phyloP scores from a whole-genome alignment of 2,113 vertebrate genomes.

The Progne subis region DNA sequence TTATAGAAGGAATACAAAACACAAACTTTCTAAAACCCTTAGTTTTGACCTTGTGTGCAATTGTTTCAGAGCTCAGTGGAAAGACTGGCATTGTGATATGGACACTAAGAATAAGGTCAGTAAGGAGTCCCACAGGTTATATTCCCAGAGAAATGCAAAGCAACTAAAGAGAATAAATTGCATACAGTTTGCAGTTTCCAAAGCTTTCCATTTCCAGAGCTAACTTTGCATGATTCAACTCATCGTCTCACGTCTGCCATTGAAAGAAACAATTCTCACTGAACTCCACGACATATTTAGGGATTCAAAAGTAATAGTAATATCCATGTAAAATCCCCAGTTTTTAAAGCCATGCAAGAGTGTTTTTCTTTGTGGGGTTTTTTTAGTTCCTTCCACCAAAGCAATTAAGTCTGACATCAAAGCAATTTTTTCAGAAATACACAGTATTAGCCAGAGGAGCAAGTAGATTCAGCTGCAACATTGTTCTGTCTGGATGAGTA shows the following conservation, averaged over 20 bases:
- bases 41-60: not conserved
- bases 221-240: not conserved
- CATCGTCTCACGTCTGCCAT: rapidly evolving
- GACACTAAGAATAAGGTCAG: not conserved
- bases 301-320: not conserved
- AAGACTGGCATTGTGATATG: rapidly evolving
- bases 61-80: not conserved
- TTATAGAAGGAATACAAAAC: not conserved
- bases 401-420: not conserved
- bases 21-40: not conserved
- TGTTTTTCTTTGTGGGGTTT: rapidly evolving
- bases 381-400: not conserved
- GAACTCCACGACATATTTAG: not conserved
- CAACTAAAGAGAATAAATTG: not conserved
- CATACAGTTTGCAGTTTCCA: not conserved
- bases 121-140: not conserved
- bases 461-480: not conserved
- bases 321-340: not conserved
- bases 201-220: not conserved
- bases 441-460: not conserved
- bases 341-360: not conserved
- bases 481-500: not conserved
- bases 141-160: not conserved
- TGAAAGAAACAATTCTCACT: not conserved
- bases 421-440: not conserved